Percentiles rank a stretch among this genome's conserved stretches.
phyloP scores from a whole-genome alignment of 2,113 vertebrate species.

The Vidua chalybeata region DNA sequence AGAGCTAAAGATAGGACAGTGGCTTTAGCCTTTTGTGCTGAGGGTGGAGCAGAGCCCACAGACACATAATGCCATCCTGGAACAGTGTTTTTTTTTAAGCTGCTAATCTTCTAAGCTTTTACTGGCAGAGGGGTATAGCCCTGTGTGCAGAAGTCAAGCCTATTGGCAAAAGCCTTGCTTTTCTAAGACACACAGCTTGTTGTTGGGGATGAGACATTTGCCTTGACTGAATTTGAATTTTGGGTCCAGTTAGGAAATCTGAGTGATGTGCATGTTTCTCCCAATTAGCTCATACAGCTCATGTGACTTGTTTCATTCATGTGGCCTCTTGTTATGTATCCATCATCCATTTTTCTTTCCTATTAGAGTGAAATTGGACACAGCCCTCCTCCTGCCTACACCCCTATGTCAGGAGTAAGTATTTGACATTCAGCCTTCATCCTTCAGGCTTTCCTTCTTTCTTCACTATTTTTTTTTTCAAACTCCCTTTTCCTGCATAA shows the following conservation, averaged over 20 bases:
- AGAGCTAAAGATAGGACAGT: background rate
- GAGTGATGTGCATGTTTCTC: slow-evolving; percentile 55
- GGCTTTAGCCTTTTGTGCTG: background rate
- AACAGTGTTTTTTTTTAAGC: background rate
- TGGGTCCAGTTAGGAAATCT: slow-evolving; percentile 1
- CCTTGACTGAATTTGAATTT: background rate
- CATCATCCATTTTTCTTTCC: slow-evolving; percentile 84
- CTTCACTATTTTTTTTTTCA: slow-evolving; percentile 6
- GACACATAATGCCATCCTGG: background rate
- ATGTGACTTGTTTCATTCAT: slow-evolving; percentile 67
- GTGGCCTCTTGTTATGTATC: slow-evolving; percentile 73
- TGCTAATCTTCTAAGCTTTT: background rate
- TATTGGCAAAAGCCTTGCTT: background rate
- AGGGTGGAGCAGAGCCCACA: background rate
- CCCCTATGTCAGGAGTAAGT: slow-evolving; percentile 83
- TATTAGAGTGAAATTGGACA: slow-evolving; percentile 85
- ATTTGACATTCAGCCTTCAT: slow-evolving; percentile 73
- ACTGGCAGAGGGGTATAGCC: background rate
- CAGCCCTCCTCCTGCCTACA: slow-evolving; percentile 85
- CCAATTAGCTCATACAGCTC: slow-evolving; percentile 58
- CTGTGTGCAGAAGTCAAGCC: background rate
- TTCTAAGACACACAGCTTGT: background rate
- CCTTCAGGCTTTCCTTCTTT: slow-evolving; percentile 43
- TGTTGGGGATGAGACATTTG: background rate
- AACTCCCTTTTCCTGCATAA: slow-evolving; percentile 3